Evolutionary conservation across 1,140 invertebrate species (phyloP).

Genomic region (Hyphantria cunea): DNA sequence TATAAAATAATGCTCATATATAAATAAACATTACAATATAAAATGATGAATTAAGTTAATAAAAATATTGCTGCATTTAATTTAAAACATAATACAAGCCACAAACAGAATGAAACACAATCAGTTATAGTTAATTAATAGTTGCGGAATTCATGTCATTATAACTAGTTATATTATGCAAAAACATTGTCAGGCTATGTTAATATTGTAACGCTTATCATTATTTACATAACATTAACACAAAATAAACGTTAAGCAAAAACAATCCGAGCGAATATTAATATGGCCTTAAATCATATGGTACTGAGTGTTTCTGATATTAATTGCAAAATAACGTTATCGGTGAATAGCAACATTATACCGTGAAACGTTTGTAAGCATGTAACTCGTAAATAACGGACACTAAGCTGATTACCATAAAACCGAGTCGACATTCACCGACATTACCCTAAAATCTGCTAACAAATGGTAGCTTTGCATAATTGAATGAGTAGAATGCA

Average conservation of each 20-base stretch:
- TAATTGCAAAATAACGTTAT: conserved; percentile 73
- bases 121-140: not conserved
- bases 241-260: conserved; percentile 67
- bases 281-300: conserved; percentile 64
- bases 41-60: no score
- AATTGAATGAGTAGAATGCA: conserved; percentile 67
- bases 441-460: conserved; percentile 78
- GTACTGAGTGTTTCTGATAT: conserved; percentile 63
- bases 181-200: conserved; percentile 12
- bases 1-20: no score
- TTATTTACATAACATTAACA: conserved; percentile 60
- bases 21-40: no score
- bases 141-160: not conserved
- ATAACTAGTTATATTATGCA: conserved; percentile 4
- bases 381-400: conserved; percentile 71
- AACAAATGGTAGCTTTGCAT: conserved; percentile 78
- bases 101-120: not conserved
- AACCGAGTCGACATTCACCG: conserved; percentile 68
- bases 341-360: conserved; percentile 56
- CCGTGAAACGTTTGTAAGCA: conserved; percentile 62
- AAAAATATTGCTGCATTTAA: no score
- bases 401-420: conserved; percentile 77
- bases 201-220: conserved; percentile 38
- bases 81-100: no score
- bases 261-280: conserved; percentile 59